These are phyloP conservation scores for Cyphomyrus discorhynchus DNA, from an alignment of 2,113 vertebrate genomes.

Conservation along the genomic window DNA sequence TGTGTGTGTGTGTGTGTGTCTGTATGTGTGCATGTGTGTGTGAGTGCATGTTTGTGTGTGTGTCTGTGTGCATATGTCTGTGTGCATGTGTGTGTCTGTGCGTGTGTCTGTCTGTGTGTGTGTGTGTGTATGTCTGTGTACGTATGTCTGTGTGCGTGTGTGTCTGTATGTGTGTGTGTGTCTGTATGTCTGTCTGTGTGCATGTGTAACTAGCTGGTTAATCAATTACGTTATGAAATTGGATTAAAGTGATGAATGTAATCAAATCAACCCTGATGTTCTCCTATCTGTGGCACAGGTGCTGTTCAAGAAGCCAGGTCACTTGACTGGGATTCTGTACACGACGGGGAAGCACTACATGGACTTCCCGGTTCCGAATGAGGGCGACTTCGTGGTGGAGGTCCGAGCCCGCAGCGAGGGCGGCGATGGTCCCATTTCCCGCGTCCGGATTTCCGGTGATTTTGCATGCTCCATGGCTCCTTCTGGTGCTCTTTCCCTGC, in stretches of 20 bases:
- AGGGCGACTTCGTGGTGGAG: conserved; percentile 85
- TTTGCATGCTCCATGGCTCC: background rate
- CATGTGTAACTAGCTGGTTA: background rate
- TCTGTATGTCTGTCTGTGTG: no score
- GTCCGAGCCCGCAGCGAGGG: conserved; percentile 90
- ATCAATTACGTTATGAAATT: background rate
- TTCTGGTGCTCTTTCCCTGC: background rate
- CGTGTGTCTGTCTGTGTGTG: no score
- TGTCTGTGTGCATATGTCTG: no score
- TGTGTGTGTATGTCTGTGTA: no score
- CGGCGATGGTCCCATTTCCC: conserved; percentile 87
- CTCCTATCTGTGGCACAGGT: conserved; percentile 55
- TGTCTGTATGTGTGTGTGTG: no score
- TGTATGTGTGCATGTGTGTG: no score
- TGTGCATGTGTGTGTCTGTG: no score
- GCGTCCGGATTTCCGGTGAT: conserved; percentile 76
- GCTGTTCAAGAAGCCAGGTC: conserved; percentile 84
- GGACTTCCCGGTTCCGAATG: conserved; percentile 81
- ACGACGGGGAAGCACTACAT: conserved; percentile 89
- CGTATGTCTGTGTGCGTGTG: no score
- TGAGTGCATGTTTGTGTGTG: no score
- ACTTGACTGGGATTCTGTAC: conserved; percentile 82
- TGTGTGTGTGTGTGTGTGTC: no score
- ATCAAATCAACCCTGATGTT: background rate
- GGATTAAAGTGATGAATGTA: background rate